These are phyloP conservation scores for Brachypalpus laphriformis DNA, from an alignment of 2,888 invertebrate species.

Conservation along the genomic window DNA sequence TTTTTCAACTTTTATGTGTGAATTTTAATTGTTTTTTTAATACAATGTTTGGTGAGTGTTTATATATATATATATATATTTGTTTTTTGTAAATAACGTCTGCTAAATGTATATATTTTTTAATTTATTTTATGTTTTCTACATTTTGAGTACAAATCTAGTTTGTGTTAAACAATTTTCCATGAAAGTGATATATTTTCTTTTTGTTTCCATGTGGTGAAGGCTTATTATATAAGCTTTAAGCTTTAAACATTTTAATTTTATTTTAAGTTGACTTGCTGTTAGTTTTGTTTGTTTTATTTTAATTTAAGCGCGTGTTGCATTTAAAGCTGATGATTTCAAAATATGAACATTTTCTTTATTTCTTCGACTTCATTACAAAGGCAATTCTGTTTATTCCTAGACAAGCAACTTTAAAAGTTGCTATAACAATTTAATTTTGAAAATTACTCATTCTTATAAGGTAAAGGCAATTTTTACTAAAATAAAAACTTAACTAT, in stretches of 20 bases:
- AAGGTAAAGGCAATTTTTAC: slow-evolving; percentile 19
- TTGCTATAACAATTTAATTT: slow-evolving; percentile 30
- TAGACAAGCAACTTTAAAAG: slow-evolving; percentile 5
- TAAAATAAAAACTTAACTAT: slow-evolving; percentile 10
- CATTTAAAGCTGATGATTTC: slow-evolving; percentile 35
- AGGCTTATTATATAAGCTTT: slow-evolving; percentile 36
- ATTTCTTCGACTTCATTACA: slow-evolving; percentile 16
- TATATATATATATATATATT: slow-evolving; percentile 28
- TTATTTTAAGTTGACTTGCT: neutral
- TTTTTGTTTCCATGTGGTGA: neutral
- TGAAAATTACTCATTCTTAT: neutral
- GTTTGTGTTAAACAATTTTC: slow-evolving; percentile 11
- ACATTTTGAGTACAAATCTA: slow-evolving; percentile 51
- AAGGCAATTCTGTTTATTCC: slow-evolving; percentile 42
- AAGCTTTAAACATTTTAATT: slow-evolving; percentile 18
- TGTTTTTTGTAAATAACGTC: slow-evolving; percentile 60
- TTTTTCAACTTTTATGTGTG: slow-evolving; percentile 32
- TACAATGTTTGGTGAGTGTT: slow-evolving; percentile 64
- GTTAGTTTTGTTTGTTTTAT: neutral
- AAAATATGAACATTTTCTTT: neutral
- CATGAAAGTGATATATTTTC: slow-evolving; percentile 39
- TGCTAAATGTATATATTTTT: slow-evolving; percentile 54
- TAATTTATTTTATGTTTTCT: slow-evolving; percentile 23
- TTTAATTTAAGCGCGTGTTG: slow-evolving; percentile 41
- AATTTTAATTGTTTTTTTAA: slow-evolving; percentile 11